phyloP scores from a whole-genome alignment of 2,113 vertebrate genomes.

The Delphinus delphis region DNA sequence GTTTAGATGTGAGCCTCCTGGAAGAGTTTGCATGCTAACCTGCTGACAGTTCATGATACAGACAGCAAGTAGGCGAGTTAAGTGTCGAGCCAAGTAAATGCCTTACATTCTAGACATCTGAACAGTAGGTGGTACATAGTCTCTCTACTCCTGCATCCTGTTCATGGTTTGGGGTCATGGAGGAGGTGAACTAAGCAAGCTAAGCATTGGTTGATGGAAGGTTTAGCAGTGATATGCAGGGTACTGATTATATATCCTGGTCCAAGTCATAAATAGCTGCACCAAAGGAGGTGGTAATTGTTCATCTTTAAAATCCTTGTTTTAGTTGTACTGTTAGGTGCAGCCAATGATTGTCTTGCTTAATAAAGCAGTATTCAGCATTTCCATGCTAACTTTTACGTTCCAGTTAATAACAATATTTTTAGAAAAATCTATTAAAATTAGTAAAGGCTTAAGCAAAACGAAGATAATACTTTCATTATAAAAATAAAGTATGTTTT shows the following conservation, averaged over 20 bases:
- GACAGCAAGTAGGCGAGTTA: not conserved
- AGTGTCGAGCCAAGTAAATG: not conserved
- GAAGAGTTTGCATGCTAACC: not conserved
- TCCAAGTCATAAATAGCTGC: not conserved
- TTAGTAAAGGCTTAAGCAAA: not conserved
- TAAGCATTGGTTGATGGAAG: not conserved
- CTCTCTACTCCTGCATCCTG: not conserved
- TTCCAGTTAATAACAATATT: not conserved
- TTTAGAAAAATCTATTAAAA: constrained; percentile 1
- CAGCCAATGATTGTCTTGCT: not conserved
- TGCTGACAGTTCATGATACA: not conserved
- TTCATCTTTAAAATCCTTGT: not conserved
- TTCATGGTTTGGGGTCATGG: not conserved
- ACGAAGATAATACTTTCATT: not conserved
- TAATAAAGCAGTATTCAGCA: not conserved
- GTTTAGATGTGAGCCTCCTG: not conserved
- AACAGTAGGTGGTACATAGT: not conserved
- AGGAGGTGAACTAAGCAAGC: not conserved
- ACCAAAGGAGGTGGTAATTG: not conserved
- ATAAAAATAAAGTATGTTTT: not conserved
- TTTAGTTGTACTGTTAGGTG: not conserved
- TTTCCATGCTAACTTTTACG: not conserved
- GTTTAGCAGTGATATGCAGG: not conserved
- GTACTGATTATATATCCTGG: not conserved
- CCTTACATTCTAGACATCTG: not conserved